Evolutionary conservation across 2,888 invertebrate genomes (phyloP), one percentile per base, ranked within the genome.

Genomic region (Peribatodes rhomboidaria): DNA sequence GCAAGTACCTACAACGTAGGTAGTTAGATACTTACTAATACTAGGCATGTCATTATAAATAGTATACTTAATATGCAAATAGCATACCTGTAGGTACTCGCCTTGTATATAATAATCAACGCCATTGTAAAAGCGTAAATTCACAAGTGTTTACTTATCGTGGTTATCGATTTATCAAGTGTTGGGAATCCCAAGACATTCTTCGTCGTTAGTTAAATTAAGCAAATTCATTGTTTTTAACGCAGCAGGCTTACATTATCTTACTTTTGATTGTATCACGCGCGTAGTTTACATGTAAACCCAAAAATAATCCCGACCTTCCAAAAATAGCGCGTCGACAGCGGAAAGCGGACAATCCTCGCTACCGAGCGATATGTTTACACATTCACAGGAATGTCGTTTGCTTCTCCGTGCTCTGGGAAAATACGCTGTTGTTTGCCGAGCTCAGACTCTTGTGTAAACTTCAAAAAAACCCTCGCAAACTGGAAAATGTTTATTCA

Each of bases 381-480:
- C 61, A 27, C 22, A 33, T 37, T 39, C 20, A 20, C 33, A 22
- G 47, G 47, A 58, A 55, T 63, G 44, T 44, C 50, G 35, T 56
- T 14, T 47, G 8, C 41, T 56, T 37, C n/a, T 33, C 44, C n/a
- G 39, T n/a, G 22, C 22, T 37, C 42, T 18, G 54, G 50, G 59
- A 31, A 50, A 60, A 60, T 22, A 55, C 60, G 33, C 50, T 13
- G n/a, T 9, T 58, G 46, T 57, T 63, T 46, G 44, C 20, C 14
- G 14, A 47, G 22, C 20, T 46, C 44, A 55, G 37, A 49, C 20
- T 52, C 39, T 46, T 54, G 41, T 39, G 41, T 53, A 58, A 58
- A 63, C 44, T 55, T n/a, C 2, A 55, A 61, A 62, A 63, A 63
- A 49, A 18, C 61, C 62, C 52, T 14, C 31, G 18, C 35, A 53